Evolutionary conservation across 2,888 invertebrate species (phyloP).

Genomic region (Crematogaster levior): DNA sequence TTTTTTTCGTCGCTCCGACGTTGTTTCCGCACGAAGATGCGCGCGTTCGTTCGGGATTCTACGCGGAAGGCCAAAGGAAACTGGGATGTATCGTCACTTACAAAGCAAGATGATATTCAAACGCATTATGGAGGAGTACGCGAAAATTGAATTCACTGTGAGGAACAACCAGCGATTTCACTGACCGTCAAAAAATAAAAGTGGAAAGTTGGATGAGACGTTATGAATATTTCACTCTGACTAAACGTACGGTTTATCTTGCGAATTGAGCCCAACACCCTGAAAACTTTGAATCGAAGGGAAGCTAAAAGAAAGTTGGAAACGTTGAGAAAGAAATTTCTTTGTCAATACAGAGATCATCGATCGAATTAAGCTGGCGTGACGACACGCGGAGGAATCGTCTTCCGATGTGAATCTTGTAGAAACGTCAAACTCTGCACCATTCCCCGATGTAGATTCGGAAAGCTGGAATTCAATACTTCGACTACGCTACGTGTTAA

Average conservation of each 20-base stretch:
- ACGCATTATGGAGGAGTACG: not conserved
- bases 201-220: not conserved
- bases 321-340: not conserved
- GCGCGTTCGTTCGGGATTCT: not conserved
- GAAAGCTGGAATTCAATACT: conserved; percentile 55
- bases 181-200: not conserved
- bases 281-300: not conserved
- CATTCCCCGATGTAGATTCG: conserved; percentile 39
- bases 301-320: not conserved
- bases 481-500: conserved; percentile 58
- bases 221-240: not conserved
- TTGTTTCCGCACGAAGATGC: conserved; percentile 20
- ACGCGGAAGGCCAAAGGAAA: not conserved
- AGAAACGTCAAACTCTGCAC: conserved; percentile 26
- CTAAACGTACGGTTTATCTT: not conserved
- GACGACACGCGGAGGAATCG: not conserved
- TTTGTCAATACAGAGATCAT: not conserved
- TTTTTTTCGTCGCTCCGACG: conserved; percentile 20
- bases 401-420: not conserved
- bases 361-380: not conserved
- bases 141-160: not conserved
- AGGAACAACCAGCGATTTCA: not conserved
- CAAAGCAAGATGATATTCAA: conserved; percentile 6
- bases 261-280: not conserved
- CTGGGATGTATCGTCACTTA: not conserved